A percentile compares a stretch with the other conserved stretches of the same genome.
These are phyloP conservation scores for Lacerta viridis DNA, from an alignment of 2,797 vertebrate genomes.

Conservation along the genomic window DNA sequence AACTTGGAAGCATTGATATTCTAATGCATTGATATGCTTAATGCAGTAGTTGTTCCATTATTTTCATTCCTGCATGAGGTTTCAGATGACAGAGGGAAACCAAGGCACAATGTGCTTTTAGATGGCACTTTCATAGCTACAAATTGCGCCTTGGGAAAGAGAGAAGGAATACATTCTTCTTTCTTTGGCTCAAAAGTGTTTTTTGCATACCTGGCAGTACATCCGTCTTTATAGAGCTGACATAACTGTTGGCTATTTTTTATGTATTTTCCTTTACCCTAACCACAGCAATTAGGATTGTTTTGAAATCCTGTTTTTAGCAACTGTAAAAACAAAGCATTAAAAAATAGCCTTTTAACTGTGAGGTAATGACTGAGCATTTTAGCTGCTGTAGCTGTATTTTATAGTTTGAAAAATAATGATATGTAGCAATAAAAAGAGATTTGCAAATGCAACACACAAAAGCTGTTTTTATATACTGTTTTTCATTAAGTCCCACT, in stretches of 20 bases:
- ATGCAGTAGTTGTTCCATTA: background rate
- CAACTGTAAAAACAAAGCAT: conserved; percentile 79
- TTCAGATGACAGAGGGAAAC: conserved; percentile 51
- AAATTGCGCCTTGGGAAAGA: conserved; percentile 63
- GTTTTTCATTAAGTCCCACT: conserved; percentile 76
- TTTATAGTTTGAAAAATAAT: conserved; percentile 75
- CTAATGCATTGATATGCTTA: background rate
- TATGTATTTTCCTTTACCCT: conserved; percentile 77
- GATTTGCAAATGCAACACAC: conserved; percentile 65
- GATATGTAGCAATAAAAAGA: conserved; percentile 70
- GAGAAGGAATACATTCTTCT: conserved; percentile 67
- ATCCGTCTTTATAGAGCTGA: conserved; percentile 73
- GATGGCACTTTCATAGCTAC: conserved; percentile 56
- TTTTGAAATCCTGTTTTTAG: conserved; percentile 82
- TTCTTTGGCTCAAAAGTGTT: conserved; percentile 71
- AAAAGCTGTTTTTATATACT: conserved; percentile 76
- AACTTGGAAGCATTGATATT: conserved; percentile 48
- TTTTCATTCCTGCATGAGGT: conserved; percentile 50
- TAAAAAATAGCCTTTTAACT: conserved; percentile 73
- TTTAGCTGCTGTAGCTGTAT: conserved; percentile 69
- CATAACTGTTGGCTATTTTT: conserved; percentile 72
- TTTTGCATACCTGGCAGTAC: conserved; percentile 67
- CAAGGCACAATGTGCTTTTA: conserved; percentile 61
- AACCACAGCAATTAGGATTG: conserved; percentile 78
- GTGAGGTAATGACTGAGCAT: conserved; percentile 75